Percentiles rank a stretch among this genome's conserved stretches.
Evolutionary conservation across 2,888 invertebrate species (phyloP).

Genomic region (Aplocera efformata): DNA sequence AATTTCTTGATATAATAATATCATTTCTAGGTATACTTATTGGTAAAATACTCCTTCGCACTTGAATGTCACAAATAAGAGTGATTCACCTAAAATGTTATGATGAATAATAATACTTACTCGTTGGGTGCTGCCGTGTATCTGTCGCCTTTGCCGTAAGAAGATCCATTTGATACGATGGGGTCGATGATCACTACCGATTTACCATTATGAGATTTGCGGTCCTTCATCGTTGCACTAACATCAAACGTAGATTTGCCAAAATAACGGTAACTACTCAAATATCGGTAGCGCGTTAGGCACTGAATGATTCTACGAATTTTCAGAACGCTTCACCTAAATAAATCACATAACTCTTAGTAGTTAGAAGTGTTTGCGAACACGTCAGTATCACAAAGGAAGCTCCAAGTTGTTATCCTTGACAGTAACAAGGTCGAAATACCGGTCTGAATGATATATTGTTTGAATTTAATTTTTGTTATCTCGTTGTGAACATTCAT

Average conservation of each 20-base stretch:
- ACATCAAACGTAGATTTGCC: conserved; percentile 22
- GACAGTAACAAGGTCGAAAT: conserved; percentile 65
- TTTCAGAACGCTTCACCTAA: conserved; percentile 19
- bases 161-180: conserved; percentile 49
- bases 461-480: conserved; percentile 5
- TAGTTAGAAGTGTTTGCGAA: conserved; percentile 12
- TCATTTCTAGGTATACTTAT: too few species aligned
- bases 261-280: conserved; percentile 6
- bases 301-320: conserved; percentile 5
- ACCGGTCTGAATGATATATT: conserved; percentile 33
- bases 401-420: conserved; percentile 65
- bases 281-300: conserved; percentile 4
- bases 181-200: conserved; percentile 34
- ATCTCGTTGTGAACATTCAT: conserved; percentile 5
- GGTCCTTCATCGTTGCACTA: conserved; percentile 55
- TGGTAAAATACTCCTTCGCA: conserved; percentile 18
- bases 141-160: conserved; percentile 70
- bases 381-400: conserved; percentile 51
- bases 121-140: conserved; percentile 72
- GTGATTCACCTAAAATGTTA: conserved; percentile 11
- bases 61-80: conserved; percentile 6
- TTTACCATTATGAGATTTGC: conserved; percentile 53
- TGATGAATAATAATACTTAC: conserved; percentile 49
- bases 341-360: conserved; percentile 21
- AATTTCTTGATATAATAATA: background rate